These are phyloP conservation scores for Azemiops feae DNA, from an alignment of 2,113 vertebrate species.

Conservation along the genomic window DNA sequence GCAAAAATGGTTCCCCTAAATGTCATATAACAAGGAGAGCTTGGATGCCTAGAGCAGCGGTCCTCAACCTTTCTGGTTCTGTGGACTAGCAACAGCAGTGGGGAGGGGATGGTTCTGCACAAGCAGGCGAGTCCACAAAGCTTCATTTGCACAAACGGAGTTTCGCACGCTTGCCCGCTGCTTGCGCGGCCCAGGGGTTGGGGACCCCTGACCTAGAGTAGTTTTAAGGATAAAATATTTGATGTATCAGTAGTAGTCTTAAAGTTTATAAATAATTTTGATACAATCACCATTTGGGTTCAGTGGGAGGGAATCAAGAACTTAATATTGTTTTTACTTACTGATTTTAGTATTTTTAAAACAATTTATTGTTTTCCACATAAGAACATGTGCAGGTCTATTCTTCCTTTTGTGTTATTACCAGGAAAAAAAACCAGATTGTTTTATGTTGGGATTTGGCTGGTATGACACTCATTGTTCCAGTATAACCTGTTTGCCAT, in stretches of 20 bases:
- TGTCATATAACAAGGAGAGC: neutral
- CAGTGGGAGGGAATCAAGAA: neutral
- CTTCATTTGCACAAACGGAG: neutral
- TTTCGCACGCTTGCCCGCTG: neutral
- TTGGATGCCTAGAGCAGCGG: neutral
- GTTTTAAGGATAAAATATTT: neutral
- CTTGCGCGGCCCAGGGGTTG: neutral
- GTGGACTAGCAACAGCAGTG: neutral
- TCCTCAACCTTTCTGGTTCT: neutral
- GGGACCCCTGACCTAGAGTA: neutral
- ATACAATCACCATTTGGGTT: neutral
- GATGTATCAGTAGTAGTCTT: neutral
- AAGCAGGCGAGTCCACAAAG: neutral
- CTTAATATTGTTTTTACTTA: neutral
- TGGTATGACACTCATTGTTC: neutral
- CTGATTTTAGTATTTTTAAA: neutral
- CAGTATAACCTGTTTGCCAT: neutral
- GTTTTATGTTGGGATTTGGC: neutral
- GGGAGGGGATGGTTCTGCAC: neutral
- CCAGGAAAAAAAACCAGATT: neutral
- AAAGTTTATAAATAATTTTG: neutral
- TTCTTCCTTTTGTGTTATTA: neutral
- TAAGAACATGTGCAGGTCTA: constrained; percentile 62
- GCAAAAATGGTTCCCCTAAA: neutral
- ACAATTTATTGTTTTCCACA: neutral